phyloP scores from a whole-genome alignment of 2,113 vertebrate genomes.

The Oxyruncus cristatus region DNA sequence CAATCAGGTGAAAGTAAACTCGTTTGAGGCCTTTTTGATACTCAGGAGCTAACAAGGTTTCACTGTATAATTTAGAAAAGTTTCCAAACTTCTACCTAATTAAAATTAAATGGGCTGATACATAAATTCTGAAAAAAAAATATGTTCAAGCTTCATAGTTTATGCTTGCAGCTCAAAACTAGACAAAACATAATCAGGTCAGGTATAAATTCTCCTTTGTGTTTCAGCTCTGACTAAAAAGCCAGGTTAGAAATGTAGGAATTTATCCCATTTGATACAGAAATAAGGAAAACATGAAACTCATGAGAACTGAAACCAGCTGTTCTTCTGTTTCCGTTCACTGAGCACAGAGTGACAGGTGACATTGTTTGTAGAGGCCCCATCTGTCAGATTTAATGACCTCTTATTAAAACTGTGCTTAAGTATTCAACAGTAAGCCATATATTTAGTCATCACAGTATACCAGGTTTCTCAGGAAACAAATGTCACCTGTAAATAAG shows the following conservation, averaged over 20 bases:
- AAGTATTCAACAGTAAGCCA: not conserved
- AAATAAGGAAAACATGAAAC: not conserved
- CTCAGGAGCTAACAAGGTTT: not conserved
- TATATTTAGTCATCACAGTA: not conserved
- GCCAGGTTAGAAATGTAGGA: not conserved
- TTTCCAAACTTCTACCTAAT: not conserved
- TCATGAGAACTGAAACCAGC: slow-evolving; percentile 14
- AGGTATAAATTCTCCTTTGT: not conserved
- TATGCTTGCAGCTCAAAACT: not conserved
- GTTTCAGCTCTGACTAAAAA: not conserved
- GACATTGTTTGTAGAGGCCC: not conserved
- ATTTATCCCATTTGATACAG: not conserved
- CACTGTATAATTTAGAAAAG: not conserved
- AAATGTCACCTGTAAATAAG: not conserved
- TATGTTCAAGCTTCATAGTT: not conserved
- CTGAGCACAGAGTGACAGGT: not conserved
- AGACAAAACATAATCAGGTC: not conserved
- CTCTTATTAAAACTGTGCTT: not conserved
- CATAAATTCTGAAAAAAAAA: not conserved
- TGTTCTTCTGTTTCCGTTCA: not conserved
- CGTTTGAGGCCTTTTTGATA: not conserved
- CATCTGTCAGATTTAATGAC: not conserved
- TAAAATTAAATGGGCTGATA: not conserved
- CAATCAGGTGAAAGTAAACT: not conserved
- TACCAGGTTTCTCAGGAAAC: not conserved